Base-by-base conservation (phyloP, 2,888 invertebrate species). In the Hydraecia micacea region DNA sequence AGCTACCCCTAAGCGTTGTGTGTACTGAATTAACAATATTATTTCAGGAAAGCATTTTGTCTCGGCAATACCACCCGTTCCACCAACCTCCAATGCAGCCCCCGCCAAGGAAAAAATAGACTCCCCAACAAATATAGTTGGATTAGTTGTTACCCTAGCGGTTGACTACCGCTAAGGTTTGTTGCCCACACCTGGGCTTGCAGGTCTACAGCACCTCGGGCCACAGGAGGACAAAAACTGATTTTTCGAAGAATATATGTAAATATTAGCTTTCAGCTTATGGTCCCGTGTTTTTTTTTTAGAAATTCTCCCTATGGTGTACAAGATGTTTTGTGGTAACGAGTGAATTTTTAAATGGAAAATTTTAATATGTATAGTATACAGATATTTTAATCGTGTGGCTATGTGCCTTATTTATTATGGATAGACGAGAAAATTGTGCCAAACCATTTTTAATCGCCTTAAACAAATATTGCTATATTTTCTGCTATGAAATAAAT, bases 41-140 rank as follows among this genome's bases (percentile, higher is more conserved):
- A 75, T 94, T 94, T 15, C 93, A 97, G 97, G 95, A 96, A 85
- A 95, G 92, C 74, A 90, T 97, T 81, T 91, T 94, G 75, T 93
- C 96, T 5, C 91, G 95, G 63, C 96, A 95, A 89, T 95, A 95
- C 79, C 97, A 97, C 73, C 96, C 96, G 8, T 96, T 96, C 92
- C 97, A 97, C 82, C 96, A 96, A 81, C 97, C 97, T 7, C 93
- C 94, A 3, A 93, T 95, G 93, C 96, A 95, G 86, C 93, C 94
- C 74, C 94, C 94, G 36, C 91, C 93, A 66, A 91, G 94, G 85
- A 94, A 91, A 87, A 95, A 94, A 94, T 95, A 95, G 88, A 72
- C 58, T 66, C 73, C 78, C 80, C 77, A 83, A 71, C 73, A 79
- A 80, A 70, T 58, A 63, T 75, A 78, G 82, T 90, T 90, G 92